These are phyloP conservation scores for Anticlea derivata DNA, from an alignment of 2,888 invertebrate genomes.

Conservation along the genomic window DNA sequence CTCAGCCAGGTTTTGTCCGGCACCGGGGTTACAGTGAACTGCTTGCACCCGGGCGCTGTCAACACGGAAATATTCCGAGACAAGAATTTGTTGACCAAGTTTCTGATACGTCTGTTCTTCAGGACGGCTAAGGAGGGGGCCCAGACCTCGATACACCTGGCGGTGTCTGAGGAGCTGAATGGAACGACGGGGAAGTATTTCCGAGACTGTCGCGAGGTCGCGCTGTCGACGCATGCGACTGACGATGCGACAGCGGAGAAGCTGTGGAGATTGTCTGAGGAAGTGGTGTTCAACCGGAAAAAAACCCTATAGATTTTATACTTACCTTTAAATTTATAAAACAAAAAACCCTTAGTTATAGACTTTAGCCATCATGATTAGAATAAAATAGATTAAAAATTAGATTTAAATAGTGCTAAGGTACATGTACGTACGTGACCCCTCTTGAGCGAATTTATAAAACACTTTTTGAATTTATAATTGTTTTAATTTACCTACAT, in stretches of 20 bases:
- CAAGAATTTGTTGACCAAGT: slow-evolving; percentile 83
- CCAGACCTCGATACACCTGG: slow-evolving; percentile 88
- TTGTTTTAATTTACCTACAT: too few relatives aligned
- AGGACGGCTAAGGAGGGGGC: slow-evolving; percentile 85
- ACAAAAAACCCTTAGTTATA: too few relatives aligned
- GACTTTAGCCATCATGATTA: too few relatives aligned
- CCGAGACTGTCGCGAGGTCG: slow-evolving; percentile 86
- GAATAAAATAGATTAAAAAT: too few relatives aligned
- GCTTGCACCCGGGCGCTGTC: slow-evolving; percentile 91
- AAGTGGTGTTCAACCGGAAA: slow-evolving; percentile 28
- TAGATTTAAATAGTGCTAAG: too few relatives aligned
- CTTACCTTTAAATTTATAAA: too few relatives aligned
- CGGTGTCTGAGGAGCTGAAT: slow-evolving; percentile 87
- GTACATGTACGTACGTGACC: too few relatives aligned
- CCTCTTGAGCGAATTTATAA: background rate
- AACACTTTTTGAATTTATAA: too few relatives aligned
- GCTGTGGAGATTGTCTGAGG: slow-evolving; percentile 90
- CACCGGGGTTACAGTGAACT: slow-evolving; percentile 89
- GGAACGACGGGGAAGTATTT: slow-evolving; percentile 89
- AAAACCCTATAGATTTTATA: slow-evolving; percentile 14
- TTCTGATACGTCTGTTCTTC: slow-evolving; percentile 36
- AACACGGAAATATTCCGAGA: slow-evolving; percentile 90
- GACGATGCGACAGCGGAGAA: slow-evolving; percentile 87
- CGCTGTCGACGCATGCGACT: slow-evolving; percentile 79
- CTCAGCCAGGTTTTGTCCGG: slow-evolving; percentile 85